These are phyloP conservation scores for Cheumatopsyche charites DNA, from an alignment of 1,140 invertebrate genomes.

Conservation along the genomic window DNA sequence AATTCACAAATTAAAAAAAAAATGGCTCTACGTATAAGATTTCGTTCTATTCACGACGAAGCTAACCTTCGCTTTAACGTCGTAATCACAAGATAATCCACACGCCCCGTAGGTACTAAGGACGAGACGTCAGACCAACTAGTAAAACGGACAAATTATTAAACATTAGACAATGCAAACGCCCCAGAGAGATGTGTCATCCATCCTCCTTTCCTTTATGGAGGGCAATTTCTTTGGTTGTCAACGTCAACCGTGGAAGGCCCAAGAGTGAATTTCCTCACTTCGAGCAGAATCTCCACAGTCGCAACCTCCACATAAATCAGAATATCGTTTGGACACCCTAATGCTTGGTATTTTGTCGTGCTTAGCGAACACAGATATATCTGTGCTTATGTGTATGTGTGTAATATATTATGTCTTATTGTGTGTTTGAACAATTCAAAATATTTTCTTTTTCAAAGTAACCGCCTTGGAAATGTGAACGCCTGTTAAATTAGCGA, in stretches of 20 bases:
- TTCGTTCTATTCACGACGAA: too few relatives aligned
- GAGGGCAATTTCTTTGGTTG: slow-evolving; percentile 39
- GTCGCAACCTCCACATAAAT: slow-evolving; percentile 5
- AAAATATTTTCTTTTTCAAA: too few relatives aligned
- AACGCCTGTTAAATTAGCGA: too few relatives aligned
- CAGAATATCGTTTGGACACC: slow-evolving; percentile 18
- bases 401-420: too few relatives aligned
- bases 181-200: slow-evolving; percentile 32
- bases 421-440: too few relatives aligned
- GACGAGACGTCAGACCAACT: background rate
- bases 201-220: slow-evolving; percentile 42
- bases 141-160: slow-evolving; percentile 38
- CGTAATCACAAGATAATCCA: too few relatives aligned
- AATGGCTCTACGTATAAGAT: too few relatives aligned
- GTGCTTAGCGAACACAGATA: background rate
- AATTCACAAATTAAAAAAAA: too few relatives aligned
- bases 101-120: too few relatives aligned
- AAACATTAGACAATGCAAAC: slow-evolving; percentile 43
- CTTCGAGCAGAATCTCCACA: background rate
- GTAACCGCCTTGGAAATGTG: too few relatives aligned
- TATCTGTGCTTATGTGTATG: too few relatives aligned
- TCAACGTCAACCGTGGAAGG: slow-evolving; percentile 33
- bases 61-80: too few relatives aligned
- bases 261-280: slow-evolving; percentile 23
- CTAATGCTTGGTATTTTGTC: slow-evolving; percentile 6